Evolutionary conservation across 2,113 vertebrate genomes (phyloP).

Genomic region (Muntiacus reevesi): DNA sequence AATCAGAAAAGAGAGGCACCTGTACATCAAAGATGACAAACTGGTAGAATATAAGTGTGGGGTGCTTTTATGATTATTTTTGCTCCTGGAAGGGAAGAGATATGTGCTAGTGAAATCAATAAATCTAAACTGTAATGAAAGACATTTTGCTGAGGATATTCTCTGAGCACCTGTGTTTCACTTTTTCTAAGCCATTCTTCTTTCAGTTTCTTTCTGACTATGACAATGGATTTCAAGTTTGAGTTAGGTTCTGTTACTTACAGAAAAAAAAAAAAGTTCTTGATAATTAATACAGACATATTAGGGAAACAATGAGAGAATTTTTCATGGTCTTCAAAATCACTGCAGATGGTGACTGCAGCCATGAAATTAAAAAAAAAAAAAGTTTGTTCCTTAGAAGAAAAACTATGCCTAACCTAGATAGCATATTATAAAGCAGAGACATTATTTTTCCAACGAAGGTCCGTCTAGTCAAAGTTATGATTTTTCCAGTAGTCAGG

Average conservation of each 20-base stretch:
- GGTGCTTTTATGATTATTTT: neutral
- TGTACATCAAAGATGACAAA: neutral
- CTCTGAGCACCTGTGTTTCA: neutral
- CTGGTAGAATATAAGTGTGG: neutral
- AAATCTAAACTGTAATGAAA: neutral
- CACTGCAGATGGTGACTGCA: neutral
- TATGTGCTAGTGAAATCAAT: neutral
- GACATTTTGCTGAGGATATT: neutral
- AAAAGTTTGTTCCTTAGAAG: neutral
- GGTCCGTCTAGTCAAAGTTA: neutral
- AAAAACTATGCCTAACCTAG: neutral
- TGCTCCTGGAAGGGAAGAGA: neutral
- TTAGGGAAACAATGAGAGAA: neutral
- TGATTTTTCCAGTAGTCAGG: neutral
- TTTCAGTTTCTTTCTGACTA: neutral
- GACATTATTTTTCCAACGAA: neutral
- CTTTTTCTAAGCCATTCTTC: neutral
- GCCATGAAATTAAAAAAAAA: neutral
- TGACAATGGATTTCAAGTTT: neutral
- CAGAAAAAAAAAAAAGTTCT: too few species aligned
- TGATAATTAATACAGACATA: neutral
- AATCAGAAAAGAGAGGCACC: neutral
- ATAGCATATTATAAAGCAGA: neutral
- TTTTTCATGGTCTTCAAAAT: neutral
- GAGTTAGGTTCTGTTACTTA: neutral